These are phyloP conservation scores for Sphaeridia pumilis DNA, from an alignment of 2,888 invertebrate species.

Conservation along the genomic window DNA sequence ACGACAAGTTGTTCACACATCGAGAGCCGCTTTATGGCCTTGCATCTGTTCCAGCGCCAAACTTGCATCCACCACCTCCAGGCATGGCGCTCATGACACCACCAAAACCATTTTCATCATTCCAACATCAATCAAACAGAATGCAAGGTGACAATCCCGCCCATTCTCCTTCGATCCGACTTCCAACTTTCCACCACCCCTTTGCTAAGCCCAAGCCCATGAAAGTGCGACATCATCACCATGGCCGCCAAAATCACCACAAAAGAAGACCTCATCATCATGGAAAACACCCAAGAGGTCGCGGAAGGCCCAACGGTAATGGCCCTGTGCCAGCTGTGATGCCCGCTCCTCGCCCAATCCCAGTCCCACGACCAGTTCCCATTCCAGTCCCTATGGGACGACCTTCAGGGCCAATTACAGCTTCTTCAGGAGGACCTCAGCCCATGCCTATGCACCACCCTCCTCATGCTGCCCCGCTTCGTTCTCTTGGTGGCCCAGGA, in stretches of 20 bases:
- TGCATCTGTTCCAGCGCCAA: not conserved
- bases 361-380: conserved; percentile 11
- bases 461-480: not conserved
- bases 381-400: not conserved
- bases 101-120: not conserved
- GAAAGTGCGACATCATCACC: not conserved
- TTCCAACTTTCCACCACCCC: conserved; percentile 11
- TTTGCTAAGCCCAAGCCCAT: conserved; percentile 4
- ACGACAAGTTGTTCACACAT: conserved; percentile 9
- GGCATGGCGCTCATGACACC: not conserved
- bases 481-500: not conserved
- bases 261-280: conserved; percentile 1
- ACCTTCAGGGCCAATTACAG: not conserved
- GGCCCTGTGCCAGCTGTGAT: conserved; percentile 13
- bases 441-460: not conserved
- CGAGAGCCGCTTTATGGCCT: conserved; percentile 8
- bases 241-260: not conserved
- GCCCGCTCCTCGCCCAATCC: conserved; percentile 10
- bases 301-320: conserved; percentile 3
- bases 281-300: not conserved
- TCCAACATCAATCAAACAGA: not conserved
- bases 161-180: conserved; percentile 9
- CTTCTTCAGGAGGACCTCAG: not conserved
- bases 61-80: conserved; percentile 10
- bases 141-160: conserved; percentile 10